Evolutionary conservation across 2,113 vertebrate genomes (phyloP).

Genomic region (Pseudolaguvia tuberculata): DNA sequence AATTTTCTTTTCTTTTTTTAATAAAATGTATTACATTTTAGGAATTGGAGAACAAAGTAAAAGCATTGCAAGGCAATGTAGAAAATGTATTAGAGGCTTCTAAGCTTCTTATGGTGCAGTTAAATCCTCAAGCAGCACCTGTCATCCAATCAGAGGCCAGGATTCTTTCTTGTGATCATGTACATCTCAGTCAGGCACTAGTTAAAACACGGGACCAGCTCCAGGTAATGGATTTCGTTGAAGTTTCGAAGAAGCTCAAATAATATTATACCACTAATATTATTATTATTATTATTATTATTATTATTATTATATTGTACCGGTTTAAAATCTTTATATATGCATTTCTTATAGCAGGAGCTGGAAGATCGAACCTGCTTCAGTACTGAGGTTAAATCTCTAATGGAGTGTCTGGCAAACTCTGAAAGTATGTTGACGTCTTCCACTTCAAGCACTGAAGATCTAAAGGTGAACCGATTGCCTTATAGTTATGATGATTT

Average conservation of each 20-base stretch:
- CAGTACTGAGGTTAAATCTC: constrained; percentile 57
- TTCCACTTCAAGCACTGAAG: constrained; percentile 51
- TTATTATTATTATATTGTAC: too few species aligned
- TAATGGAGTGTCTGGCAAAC: constrained; percentile 63
- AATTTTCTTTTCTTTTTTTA: background rate
- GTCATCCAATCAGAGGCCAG: constrained; percentile 65
- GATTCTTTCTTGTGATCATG: constrained; percentile 66
- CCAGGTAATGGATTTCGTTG: constrained; percentile 64
- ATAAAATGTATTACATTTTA: constrained; percentile 46
- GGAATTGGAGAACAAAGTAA: constrained; percentile 66
- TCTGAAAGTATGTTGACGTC: constrained; percentile 57
- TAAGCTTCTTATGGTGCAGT: constrained; percentile 62
- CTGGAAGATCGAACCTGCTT: constrained; percentile 69
- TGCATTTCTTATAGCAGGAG: constrained; percentile 54
- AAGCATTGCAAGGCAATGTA: constrained; percentile 58
- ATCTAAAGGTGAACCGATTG: constrained; percentile 53
- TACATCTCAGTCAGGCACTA: constrained; percentile 69
- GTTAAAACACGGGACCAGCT: constrained; percentile 65
- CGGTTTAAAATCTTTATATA: constrained; percentile 1
- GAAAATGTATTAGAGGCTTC: constrained; percentile 61
- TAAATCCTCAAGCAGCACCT: constrained; percentile 52
- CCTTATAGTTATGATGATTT: too few species aligned
- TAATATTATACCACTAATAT: background rate
- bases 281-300: too few species aligned
- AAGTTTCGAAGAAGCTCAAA: background rate